Evolutionary conservation across 2,797 vertebrate species (phyloP).

Genomic region (Pseudocheirus occidentalis): DNA sequence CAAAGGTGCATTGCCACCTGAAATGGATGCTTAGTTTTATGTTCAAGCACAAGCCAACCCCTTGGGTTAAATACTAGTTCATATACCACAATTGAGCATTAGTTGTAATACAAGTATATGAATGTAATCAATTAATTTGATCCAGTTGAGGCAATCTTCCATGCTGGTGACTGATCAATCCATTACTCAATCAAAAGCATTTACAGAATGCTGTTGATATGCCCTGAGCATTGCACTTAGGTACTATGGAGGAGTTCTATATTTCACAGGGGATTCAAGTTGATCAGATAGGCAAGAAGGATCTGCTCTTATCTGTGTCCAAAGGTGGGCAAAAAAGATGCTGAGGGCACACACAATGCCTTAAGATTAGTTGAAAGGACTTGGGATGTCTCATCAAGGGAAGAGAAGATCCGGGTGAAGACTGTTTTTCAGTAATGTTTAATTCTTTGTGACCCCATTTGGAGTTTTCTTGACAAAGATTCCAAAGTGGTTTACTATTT

Average conservation of each 20-base stretch:
- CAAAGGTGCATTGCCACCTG: conserved; percentile 14
- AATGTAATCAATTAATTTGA: conserved; percentile 27
- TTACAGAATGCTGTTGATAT: not conserved
- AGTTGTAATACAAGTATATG: not conserved
- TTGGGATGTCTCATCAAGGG: not conserved
- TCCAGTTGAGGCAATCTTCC: not conserved
- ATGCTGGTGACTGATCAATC: not conserved
- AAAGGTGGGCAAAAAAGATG: not conserved
- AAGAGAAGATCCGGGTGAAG: not conserved
- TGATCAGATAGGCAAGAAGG: not conserved
- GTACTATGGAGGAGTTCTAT: not conserved
- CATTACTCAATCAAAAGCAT: not conserved
- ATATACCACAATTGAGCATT: not conserved
- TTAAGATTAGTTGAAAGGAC: not conserved
- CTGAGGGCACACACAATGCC: not conserved
- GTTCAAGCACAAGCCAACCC: not conserved
- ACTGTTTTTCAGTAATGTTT: not conserved
- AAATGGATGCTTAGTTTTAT: conserved; percentile 31
- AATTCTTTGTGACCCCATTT: not conserved
- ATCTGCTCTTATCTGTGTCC: not conserved
- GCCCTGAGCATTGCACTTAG: not conserved
- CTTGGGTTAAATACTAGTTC: not conserved
- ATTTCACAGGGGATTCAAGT: conserved; percentile 14
- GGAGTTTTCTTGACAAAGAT: not conserved
- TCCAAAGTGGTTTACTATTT: not conserved